A percentile compares a stretch with the other conserved stretches of the same genome.
phyloP scores from a whole-genome alignment of 1,140 invertebrate species.

The Gonioctena quinquepunctata region DNA sequence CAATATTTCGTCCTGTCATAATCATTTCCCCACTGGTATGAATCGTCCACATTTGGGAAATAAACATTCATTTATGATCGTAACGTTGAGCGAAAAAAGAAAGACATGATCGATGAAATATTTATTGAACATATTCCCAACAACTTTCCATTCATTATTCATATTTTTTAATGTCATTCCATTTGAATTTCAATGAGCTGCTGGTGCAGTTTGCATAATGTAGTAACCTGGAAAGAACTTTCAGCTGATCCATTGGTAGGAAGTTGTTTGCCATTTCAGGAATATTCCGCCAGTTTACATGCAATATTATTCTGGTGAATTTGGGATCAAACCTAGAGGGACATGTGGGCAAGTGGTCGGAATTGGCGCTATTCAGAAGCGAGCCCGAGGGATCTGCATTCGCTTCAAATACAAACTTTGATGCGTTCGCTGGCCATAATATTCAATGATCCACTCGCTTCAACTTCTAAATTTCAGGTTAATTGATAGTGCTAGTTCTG shows the following conservation, averaged over 20 bases:
- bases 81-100: neutral
- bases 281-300: neutral
- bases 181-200: neutral
- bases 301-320: neutral
- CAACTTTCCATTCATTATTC: neutral
- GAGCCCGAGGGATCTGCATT: neutral
- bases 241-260: neutral
- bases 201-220: neutral
- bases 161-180: neutral
- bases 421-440: neutral
- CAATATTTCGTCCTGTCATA: too few species aligned
- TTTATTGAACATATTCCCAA: neutral
- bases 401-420: neutral
- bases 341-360: neutral
- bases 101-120: neutral
- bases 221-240: neutral
- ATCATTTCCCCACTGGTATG: too few species aligned
- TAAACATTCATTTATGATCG: neutral
- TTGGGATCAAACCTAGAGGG: neutral
- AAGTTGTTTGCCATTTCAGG: neutral
- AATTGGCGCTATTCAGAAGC: neutral
- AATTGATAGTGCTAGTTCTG: too few species aligned
- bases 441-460: neutral
- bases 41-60: too few species aligned
- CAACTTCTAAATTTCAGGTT: too few species aligned